Evolutionary conservation across 2,888 invertebrate species (phyloP).

Genomic region (Bembecia ichneumoniformis): DNA sequence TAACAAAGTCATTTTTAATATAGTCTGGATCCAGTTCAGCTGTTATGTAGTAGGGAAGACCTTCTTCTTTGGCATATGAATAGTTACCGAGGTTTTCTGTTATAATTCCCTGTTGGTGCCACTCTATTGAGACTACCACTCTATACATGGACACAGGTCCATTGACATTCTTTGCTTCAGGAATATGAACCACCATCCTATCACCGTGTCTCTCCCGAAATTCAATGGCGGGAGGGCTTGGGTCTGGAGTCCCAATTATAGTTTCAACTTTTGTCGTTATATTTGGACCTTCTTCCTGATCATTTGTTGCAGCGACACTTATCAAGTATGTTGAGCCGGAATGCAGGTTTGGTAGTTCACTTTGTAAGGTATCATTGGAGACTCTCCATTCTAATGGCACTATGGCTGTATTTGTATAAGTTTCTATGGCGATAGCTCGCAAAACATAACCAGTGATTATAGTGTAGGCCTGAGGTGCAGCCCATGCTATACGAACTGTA

Average conservation of each 20-base stretch:
- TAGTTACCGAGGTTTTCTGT: conserved; percentile 75
- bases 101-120: conserved; percentile 75
- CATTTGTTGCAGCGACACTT: conserved; percentile 77
- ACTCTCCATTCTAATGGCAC: conserved; percentile 72
- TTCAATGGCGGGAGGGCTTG: conserved; percentile 78
- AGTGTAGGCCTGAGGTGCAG: conserved; percentile 66
- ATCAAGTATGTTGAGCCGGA: conserved; percentile 85
- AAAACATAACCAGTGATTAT: conserved; percentile 71
- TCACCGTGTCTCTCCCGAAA: conserved; percentile 74
- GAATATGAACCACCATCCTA: conserved; percentile 77
- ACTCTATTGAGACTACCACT: conserved; percentile 80
- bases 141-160: conserved; percentile 85
- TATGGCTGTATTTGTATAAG: conserved; percentile 68
- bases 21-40: conserved; percentile 82
- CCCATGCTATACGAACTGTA: conserved; percentile 74
- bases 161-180: conserved; percentile 79
- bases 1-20: conserved; percentile 76
- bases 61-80: conserved; percentile 76
- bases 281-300: conserved; percentile 72
- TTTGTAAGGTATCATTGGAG: conserved; percentile 70
- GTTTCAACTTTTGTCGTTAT: conserved; percentile 76
- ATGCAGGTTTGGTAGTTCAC: conserved; percentile 75
- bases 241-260: conserved; percentile 78
- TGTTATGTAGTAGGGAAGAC: conserved; percentile 84
- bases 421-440: conserved; percentile 65